Conservation (phyloP, 2,113 vertebrate species). For the Cacatua alba region DNA sequence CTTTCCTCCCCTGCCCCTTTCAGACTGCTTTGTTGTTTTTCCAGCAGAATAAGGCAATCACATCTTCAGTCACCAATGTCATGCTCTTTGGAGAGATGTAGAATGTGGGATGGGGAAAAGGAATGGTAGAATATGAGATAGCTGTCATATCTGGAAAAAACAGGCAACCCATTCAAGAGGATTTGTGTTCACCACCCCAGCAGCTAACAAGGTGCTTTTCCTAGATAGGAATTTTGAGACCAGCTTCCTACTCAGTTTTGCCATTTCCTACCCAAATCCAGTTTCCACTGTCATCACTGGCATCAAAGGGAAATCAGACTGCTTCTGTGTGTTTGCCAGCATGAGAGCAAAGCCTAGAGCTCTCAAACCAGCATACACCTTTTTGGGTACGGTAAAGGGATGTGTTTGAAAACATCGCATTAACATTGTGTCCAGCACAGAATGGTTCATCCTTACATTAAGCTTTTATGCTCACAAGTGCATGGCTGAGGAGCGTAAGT, state of each 20-base stretch:
- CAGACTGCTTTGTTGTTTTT: background rate
- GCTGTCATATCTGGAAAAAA: background rate
- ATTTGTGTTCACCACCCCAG: background rate
- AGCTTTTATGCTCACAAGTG: background rate
- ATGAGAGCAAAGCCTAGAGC: background rate
- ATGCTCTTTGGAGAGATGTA: background rate
- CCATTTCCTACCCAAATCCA: background rate
- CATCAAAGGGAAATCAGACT: background rate
- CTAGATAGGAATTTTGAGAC: background rate
- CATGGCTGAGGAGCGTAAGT: background rate
- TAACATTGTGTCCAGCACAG: background rate
- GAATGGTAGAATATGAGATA: background rate
- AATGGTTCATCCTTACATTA: background rate
- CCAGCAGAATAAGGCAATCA: accelerated
- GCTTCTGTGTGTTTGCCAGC: background rate
- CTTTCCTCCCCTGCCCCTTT: background rate
- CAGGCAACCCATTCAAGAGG: background rate
- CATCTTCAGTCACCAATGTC: background rate
- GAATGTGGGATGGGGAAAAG: background rate
- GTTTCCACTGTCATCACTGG: background rate
- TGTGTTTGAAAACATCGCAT: background rate
- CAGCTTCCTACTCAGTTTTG: background rate
- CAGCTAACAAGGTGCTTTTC: background rate
- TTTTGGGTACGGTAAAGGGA: accelerated
- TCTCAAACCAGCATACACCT: background rate